Evolutionary conservation across 2,797 vertebrate genomes (phyloP), one percentile per base, ranked within the genome.

Genomic region (Thalassophryne amazonica): DNA sequence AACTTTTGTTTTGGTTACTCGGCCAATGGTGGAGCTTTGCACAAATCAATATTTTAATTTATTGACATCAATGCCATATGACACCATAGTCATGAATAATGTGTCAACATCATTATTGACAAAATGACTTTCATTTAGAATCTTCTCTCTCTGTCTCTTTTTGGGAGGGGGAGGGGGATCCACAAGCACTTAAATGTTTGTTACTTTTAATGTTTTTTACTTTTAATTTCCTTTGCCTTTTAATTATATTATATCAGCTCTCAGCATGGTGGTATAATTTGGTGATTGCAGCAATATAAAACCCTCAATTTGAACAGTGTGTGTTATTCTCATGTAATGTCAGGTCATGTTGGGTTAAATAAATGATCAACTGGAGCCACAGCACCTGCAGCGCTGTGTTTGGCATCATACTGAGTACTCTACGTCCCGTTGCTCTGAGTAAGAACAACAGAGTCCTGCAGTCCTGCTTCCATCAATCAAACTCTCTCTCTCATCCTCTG

Each of bases 381-480:
- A 63, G 18, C 31, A 7, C 78, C 51, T 12, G 32, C 73, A 76
- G 82, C 14, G 76, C 43, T 54, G 60, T 74, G 69, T 79, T 77
- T 71, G 60, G 55, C 22, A 20, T 77, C 80, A 57, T 10, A 68
- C 81, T 62, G 67, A 9, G 64, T 3, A 36, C 67, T n/a, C n/a
- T n/a, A n/a, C n/a, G 73, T 63, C 81, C 78, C 45, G 52, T 56
- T 50, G 73, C 56, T 78, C 37, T 13, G 27, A 66, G 53, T 64
- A 53, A 77, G 82, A 85, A 74, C 66, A 75, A 60, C 19, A 61
- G 39, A 47, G 45, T 52, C 19, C 24, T 22, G 11, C 60, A 60
- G 33, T 38, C 37, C 17, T 28, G 50, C 28, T 51, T 50, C 52
- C 6, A 42, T 74, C 62, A 45, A 43, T 63, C 47, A 50, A 27